Evolutionary conservation across 2,797 vertebrate genomes (phyloP).

Genomic region (Carcharodon carcharias): DNA sequence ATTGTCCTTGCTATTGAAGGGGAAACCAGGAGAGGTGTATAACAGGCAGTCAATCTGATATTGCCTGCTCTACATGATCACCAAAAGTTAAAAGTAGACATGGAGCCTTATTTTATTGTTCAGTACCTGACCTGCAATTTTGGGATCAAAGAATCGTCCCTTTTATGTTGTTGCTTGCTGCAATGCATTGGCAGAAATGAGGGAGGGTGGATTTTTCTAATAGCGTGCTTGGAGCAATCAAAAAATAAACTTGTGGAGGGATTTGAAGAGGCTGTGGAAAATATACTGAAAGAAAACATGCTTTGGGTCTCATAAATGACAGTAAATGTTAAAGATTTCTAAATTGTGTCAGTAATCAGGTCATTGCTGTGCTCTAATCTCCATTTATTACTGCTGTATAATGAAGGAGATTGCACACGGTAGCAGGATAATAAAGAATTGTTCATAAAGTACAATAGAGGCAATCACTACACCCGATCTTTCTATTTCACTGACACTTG

Average conservation of each 20-base stretch:
- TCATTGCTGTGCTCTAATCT: background rate
- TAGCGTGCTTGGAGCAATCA: background rate
- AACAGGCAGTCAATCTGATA: background rate
- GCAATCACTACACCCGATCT: background rate
- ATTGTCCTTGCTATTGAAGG: background rate
- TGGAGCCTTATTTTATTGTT: background rate
- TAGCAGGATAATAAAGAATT: slow-evolving; percentile 6
- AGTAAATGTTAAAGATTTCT: background rate
- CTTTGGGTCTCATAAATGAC: background rate
- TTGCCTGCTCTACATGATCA: background rate
- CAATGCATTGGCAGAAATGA: background rate
- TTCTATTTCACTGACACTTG: background rate
- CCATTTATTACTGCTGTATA: background rate
- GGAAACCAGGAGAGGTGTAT: background rate
- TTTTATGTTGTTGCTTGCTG: background rate
- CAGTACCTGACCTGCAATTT: background rate
- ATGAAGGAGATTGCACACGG: background rate
- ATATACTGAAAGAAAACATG: background rate
- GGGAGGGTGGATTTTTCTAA: background rate
- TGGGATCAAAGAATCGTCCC: background rate
- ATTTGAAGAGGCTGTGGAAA: background rate
- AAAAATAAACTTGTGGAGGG: background rate
- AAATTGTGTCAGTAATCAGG: background rate
- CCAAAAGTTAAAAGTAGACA: background rate
- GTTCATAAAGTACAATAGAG: background rate